Percentiles rank a stretch among this genome's conserved stretches.
Conservation (phyloP, 2,797 vertebrate genomes). For the Phrynocephalus guinanensis region DNA sequence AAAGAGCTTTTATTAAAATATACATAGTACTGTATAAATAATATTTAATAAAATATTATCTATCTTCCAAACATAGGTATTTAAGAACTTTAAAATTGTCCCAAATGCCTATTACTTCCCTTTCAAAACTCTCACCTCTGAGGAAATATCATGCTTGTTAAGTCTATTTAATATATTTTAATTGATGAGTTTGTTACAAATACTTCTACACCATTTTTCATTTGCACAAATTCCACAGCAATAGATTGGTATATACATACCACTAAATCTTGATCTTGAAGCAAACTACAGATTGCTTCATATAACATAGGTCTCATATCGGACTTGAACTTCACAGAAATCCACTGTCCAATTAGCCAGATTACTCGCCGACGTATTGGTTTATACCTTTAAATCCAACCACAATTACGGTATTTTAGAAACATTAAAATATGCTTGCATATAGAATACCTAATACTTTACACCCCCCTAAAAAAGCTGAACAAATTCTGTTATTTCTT, state of each 20-base stretch:
- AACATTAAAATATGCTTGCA: neutral
- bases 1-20: neutral
- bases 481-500: neutral
- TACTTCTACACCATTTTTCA: neutral
- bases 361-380: conserved; percentile 93
- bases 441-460: neutral
- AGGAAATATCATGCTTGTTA: neutral
- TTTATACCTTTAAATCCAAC: conserved; percentile 86
- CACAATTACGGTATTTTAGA: neutral
- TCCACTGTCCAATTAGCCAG: conserved; percentile 98
- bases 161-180: neutral
- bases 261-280: conserved; percentile 97
- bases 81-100: neutral
- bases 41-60: too few relatives aligned
- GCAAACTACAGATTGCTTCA: conserved; percentile 90
- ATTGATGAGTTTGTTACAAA: neutral
- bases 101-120: neutral
- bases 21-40: too few relatives aligned
- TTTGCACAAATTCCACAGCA: neutral
- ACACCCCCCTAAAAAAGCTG: neutral
- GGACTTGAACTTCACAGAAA: conserved; percentile 96
- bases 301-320: conserved; percentile 94
- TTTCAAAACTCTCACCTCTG: neutral
- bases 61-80: neutral
- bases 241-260: conserved; percentile 78